These are phyloP conservation scores for Haliaeetus leucogaster DNA, from an alignment of 2,113 vertebrate species.

Conservation along the genomic window DNA sequence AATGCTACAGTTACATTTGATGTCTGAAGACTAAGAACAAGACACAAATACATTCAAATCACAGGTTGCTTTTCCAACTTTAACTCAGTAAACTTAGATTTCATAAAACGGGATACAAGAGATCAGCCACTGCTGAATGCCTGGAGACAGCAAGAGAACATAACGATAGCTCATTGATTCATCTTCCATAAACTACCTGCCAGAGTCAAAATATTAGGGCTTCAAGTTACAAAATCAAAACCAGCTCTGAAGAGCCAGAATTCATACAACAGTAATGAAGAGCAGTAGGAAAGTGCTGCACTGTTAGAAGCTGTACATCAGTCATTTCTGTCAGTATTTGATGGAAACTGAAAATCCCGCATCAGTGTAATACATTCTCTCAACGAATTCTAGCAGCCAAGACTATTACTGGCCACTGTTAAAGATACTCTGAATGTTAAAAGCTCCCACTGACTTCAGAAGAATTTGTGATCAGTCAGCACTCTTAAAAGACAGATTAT, in stretches of 20 bases:
- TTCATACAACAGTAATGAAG: conserved; percentile 8
- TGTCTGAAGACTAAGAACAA: not conserved
- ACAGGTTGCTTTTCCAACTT: not conserved
- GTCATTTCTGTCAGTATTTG: not conserved
- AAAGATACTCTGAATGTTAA: not conserved
- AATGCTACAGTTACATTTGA: not conserved
- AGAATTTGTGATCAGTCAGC: not conserved
- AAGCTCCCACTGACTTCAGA: not conserved
- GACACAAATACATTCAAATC: not conserved
- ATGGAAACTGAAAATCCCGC: not conserved
- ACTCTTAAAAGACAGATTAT: not conserved
- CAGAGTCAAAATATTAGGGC: conserved; percentile 14
- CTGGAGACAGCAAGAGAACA: not conserved
- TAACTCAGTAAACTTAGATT: not conserved
- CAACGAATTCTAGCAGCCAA: not conserved
- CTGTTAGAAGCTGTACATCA: not conserved
- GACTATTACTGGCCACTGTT: not conserved
- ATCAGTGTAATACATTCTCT: not conserved
- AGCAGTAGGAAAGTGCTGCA: not conserved
- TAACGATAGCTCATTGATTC: not conserved
- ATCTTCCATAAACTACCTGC: not conserved
- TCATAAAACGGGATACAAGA: not conserved
- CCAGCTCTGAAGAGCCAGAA: not conserved
- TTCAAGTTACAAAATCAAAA: conserved; percentile 27
- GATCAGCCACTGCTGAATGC: not conserved